These are phyloP conservation scores for Dallia pectoralis DNA, from an alignment of 2,797 vertebrate species.

Conservation along the genomic window DNA sequence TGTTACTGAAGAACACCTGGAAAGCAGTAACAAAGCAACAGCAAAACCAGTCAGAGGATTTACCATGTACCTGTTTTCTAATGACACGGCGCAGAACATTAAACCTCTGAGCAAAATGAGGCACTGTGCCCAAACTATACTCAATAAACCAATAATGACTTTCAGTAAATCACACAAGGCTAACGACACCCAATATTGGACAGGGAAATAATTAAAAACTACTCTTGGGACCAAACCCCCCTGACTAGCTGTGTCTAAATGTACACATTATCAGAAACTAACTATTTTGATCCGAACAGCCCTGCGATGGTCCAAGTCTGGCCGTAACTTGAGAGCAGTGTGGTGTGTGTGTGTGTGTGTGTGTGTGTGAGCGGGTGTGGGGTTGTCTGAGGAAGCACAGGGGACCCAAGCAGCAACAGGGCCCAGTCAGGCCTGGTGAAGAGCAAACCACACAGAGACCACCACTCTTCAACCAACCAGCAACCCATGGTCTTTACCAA, in stretches of 20 bases:
- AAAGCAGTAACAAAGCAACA: not conserved
- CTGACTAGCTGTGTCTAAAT: not conserved
- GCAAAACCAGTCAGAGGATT: not conserved
- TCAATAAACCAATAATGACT: not conserved
- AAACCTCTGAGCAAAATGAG: not conserved
- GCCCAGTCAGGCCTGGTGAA: no score
- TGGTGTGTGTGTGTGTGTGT: not conserved
- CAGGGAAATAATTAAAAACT: not conserved
- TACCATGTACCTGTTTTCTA: not conserved
- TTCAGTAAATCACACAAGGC: not conserved
- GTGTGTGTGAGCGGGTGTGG: not conserved
- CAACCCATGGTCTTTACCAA: not conserved
- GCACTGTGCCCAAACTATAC: not conserved
- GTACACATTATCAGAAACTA: not conserved
- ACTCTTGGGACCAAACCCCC: not conserved
- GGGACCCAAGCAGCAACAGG: not conserved
- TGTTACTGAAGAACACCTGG: no score
- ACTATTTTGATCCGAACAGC: not conserved
- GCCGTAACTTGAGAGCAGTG: not conserved
- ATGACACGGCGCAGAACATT: not conserved
- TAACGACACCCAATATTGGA: not conserved
- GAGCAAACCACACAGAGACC: no score
- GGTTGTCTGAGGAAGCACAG: not conserved
- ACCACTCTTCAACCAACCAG: not conserved
- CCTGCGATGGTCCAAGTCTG: not conserved